These are phyloP conservation scores for Muscidifurax raptorellus DNA, from an alignment of 1,140 invertebrate genomes.

Conservation along the genomic window DNA sequence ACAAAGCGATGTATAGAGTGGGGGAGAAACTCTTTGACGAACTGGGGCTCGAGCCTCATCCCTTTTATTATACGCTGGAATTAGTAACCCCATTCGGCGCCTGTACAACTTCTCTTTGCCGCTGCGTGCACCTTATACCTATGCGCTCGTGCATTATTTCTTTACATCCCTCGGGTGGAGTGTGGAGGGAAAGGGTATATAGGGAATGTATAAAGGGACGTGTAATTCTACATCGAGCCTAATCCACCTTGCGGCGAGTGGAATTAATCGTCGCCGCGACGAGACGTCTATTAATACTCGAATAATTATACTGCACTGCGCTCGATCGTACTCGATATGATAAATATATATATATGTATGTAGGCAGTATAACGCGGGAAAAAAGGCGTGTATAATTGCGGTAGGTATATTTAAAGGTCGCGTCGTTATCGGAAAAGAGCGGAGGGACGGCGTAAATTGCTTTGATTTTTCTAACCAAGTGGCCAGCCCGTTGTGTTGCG, in stretches of 20 bases:
- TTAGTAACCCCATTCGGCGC: constrained; percentile 73
- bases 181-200: too few species aligned
- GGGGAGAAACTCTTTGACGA: constrained; percentile 55
- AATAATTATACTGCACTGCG: background rate
- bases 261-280: background rate
- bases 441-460: background rate
- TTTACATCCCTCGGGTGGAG: background rate
- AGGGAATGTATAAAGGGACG: background rate
- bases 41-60: constrained; percentile 68
- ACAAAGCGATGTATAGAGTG: constrained; percentile 58
- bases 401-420: background rate
- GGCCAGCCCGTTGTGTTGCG: background rate
- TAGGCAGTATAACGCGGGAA: background rate
- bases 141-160: background rate
- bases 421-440: background rate
- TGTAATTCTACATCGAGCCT: background rate
- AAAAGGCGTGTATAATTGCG: background rate
- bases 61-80: constrained; percentile 74
- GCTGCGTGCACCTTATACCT: background rate
- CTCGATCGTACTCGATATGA: too few species aligned
- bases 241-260: background rate
- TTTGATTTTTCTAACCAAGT: background rate
- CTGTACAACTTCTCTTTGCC: constrained; percentile 15
- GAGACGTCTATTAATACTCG: background rate
- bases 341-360: too few species aligned